Evolutionary conservation across 2,797 vertebrate species (phyloP), one percentile per base, ranked within the genome.

Genomic region (Gallinago solitaria): DNA sequence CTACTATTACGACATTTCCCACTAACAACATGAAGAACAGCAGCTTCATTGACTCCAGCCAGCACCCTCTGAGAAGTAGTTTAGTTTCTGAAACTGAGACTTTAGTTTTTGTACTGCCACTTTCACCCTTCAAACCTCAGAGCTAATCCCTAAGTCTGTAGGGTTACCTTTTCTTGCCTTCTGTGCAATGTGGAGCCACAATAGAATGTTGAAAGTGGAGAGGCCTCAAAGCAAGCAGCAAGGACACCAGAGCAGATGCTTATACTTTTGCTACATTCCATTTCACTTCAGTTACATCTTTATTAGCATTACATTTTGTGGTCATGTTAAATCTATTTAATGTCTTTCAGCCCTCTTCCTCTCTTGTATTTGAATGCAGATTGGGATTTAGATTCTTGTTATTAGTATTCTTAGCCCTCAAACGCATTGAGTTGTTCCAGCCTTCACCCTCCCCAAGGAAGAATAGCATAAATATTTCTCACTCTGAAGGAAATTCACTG

Each of bases 1-100:
- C 54, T 99, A 98, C 97, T 99, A 99, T 93, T 99, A 99, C 0
- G 99, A 99, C 69, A 99, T 98, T 96, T 98, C 97, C 71, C 98
- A 98, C 35, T 98, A 97, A 90, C 16, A 50, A 3, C 23, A 0
- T 15, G 30, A 81, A 59, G 77, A 84, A 2, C 50, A 84, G 37
- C 56, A 63, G 28, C 59, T 77, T 78, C 69, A 43, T 54, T 7
- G 2, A 28, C 75, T 89, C 48, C 76, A 67, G 67, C 35, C 81
- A 82, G 19, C 67, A 74, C 14, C 43, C 47, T 74, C 56, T 67
- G 54, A 73, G 64, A 61, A 91, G 37, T 11, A 80, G 14, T 48
- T 79, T 17, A 8, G 12, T n/a, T 87, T 85, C 60, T 4, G 6
- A 87, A 95, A 77, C 32, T 20, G 11, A 2, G 1, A 63, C 50